Evolutionary conservation across 2,888 invertebrate genomes (phyloP).

Genomic region (Eristalinus aeneus): DNA sequence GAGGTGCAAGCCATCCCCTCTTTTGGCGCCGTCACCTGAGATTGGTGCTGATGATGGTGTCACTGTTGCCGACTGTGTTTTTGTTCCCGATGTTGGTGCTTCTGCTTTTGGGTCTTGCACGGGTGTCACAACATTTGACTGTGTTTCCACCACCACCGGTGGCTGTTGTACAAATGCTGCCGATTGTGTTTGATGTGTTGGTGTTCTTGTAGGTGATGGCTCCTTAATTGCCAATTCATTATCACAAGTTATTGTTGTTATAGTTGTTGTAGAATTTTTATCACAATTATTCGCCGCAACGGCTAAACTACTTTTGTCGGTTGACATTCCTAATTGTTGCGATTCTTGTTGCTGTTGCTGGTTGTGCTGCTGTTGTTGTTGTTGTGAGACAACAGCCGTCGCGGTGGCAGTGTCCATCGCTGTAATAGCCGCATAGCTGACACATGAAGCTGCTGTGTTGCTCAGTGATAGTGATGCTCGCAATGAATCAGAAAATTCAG

Average conservation of each 20-base stretch:
- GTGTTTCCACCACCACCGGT: neutral
- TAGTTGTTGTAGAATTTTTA: constrained; percentile 43
- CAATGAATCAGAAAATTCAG: neutral
- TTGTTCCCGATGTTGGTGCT: constrained; percentile 68
- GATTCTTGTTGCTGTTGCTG: constrained; percentile 20
- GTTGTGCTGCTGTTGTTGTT: constrained; percentile 46
- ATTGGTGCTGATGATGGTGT: constrained; percentile 13
- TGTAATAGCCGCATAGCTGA: constrained; percentile 57
- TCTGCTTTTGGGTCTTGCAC: constrained; percentile 63
- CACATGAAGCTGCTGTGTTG: constrained; percentile 14
- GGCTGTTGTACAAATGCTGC: constrained; percentile 10
- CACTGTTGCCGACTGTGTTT: neutral
- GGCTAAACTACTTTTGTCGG: neutral
- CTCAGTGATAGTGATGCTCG: constrained; percentile 4
- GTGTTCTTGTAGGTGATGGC: constrained; percentile 31
- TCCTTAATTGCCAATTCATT: constrained; percentile 51
- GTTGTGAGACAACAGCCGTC: constrained; percentile 57
- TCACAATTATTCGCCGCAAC: constrained; percentile 34
- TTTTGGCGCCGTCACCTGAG: constrained; percentile 56
- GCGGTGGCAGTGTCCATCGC: constrained; percentile 57
- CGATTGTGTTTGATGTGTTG: constrained; percentile 41
- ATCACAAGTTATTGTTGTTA: constrained; percentile 53
- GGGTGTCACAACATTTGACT: constrained; percentile 34
- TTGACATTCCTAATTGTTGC: neutral
- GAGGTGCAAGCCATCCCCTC: constrained; percentile 74